Percentiles rank a stretch among this genome's conserved stretches.
Conservation (phyloP, 2,888 invertebrate genomes). For the Amphimallon solstitiale region DNA sequence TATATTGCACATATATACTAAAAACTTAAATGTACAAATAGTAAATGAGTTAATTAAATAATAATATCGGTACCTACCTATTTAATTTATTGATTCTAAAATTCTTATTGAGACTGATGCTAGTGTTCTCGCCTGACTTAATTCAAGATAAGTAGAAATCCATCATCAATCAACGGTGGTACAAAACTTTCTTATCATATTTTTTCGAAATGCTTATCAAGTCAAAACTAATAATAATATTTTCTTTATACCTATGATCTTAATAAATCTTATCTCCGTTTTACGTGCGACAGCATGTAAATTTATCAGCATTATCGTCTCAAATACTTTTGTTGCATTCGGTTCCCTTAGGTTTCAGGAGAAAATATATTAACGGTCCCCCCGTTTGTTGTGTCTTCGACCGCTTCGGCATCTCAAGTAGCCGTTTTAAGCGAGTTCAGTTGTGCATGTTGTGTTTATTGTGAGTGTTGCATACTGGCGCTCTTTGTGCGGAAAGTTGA, state of each 20-base stretch:
- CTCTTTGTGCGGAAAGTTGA: too few relatives aligned
- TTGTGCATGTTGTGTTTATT: background rate
- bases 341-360: background rate
- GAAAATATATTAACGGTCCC: background rate
- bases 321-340: background rate
- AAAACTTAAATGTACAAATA: too few relatives aligned
- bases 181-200: background rate
- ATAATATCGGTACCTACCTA: too few relatives aligned
- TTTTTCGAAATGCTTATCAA: background rate
- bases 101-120: too few relatives aligned
- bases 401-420: conserved; percentile 4
- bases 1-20: too few relatives aligned
- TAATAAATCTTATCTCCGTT: conserved; percentile 10
- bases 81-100: too few relatives aligned
- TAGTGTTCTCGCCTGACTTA: too few relatives aligned
- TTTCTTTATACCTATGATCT: background rate
- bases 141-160: too few relatives aligned
- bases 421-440: too few relatives aligned
- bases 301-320: background rate
- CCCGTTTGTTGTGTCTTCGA: conserved; percentile 6
- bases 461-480: background rate
- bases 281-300: background rate
- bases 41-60: too few relatives aligned
- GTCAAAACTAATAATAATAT: background rate
- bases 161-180: too few relatives aligned